A percentile compares a stretch with the other conserved stretches of the same genome.
phyloP scores from a whole-genome alignment of 2,113 vertebrate species.

The Centrocercus urophasianus region DNA sequence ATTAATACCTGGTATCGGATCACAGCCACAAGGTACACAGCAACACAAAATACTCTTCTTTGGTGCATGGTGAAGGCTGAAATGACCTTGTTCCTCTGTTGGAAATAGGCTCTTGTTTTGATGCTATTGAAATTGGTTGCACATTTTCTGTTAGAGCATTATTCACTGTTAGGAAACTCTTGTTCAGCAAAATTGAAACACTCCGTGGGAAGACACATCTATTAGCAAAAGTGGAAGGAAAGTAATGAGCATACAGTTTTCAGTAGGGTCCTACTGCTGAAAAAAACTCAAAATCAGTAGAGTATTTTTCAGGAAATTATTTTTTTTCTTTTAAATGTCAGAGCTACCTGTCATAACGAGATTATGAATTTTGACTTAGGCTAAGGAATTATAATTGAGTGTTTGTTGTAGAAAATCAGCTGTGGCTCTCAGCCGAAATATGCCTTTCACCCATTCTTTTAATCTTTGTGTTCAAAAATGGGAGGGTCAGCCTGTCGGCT shows the following conservation, averaged over 20 bases:
- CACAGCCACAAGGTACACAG: not conserved
- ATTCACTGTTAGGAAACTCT: not conserved
- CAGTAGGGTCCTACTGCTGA: not conserved
- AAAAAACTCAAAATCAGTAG: not conserved
- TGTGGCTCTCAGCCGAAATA: not conserved
- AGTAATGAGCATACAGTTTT: not conserved
- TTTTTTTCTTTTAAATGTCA: not conserved
- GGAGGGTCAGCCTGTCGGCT: rapidly evolving
- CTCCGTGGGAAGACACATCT: not conserved
- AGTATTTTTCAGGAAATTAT: not conserved
- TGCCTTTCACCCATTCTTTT: not conserved
- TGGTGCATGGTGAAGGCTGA: not conserved
- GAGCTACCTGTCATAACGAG: not conserved
- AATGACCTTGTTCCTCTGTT: not conserved
- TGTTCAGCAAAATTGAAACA: not conserved
- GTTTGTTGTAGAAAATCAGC: not conserved
- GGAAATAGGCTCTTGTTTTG: not conserved
- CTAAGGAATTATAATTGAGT: not conserved
- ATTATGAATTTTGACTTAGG: not conserved
- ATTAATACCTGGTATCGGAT: not conserved
- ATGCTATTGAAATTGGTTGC: not conserved
- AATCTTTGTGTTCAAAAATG: not conserved
- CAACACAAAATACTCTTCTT: not conserved
- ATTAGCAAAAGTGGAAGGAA: not conserved
- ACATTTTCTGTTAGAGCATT: not conserved